A percentile compares a stretch with the other conserved stretches of the same genome.
phyloP scores from a whole-genome alignment of 2,113 vertebrate genomes.

The Pedetes capensis region DNA sequence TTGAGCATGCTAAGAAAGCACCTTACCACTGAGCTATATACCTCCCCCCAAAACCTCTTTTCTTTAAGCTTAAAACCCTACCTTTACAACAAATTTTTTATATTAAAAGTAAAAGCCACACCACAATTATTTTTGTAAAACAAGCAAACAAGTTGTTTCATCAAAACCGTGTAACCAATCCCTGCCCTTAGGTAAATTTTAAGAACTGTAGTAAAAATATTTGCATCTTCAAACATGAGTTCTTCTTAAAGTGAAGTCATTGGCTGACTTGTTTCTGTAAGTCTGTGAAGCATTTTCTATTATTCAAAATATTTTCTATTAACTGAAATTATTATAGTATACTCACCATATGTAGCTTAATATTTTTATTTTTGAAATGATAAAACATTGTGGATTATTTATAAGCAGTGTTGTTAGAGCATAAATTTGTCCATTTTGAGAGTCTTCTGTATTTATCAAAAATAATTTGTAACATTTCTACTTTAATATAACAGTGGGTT shows the following conservation, averaged over 20 bases:
- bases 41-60: not conserved
- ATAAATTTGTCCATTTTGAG: not conserved
- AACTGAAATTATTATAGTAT: not conserved
- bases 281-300: slow-evolving; percentile 5
- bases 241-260: not conserved
- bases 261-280: not conserved
- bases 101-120: not conserved
- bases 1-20: not conserved
- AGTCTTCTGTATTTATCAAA: not conserved
- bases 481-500: not conserved
- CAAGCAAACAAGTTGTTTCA: not conserved
- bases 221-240: slow-evolving; percentile 10
- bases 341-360: not conserved
- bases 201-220: not conserved
- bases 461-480: not conserved
- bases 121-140: not conserved
- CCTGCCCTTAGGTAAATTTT: not conserved
- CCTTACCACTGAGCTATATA: not conserved
- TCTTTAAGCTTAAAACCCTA: not conserved
- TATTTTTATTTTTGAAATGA: slow-evolving; percentile 37
- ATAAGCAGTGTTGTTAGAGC: not conserved
- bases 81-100: not conserved
- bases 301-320: slow-evolving; percentile 48
- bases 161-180: not conserved
- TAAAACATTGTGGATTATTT: not conserved